Conservation (phyloP, 2,113 vertebrate species). For the Myrmecophaga tridactyla region DNA sequence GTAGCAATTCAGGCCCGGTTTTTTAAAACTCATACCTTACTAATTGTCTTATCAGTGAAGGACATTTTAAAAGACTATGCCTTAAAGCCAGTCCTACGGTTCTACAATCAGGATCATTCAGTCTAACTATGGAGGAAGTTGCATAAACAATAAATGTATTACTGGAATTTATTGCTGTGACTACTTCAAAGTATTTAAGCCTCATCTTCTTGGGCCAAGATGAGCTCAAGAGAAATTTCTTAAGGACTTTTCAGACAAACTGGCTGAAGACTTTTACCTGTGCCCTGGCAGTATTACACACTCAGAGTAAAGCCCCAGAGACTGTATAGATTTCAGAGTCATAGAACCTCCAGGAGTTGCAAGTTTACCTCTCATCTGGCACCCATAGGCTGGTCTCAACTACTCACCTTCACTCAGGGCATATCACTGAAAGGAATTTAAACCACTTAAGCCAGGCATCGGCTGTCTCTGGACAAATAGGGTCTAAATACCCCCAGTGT, state of each 20-base stretch:
- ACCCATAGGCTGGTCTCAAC: not conserved
- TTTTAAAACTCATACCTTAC: not conserved
- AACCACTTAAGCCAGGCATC: not conserved
- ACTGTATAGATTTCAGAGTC: not conserved
- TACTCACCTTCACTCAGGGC: not conserved
- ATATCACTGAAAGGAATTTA: not conserved
- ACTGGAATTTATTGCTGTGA: not conserved
- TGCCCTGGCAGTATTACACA: not conserved
- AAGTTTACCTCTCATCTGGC: not conserved
- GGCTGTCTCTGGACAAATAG: not conserved
- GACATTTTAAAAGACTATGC: not conserved
- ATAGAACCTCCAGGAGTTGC: not conserved
- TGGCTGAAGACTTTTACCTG: not conserved
- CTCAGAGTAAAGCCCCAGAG: not conserved
- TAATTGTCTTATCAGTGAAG: not conserved
- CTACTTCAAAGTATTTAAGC: not conserved
- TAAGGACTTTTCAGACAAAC: not conserved
- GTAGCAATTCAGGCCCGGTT: not conserved
- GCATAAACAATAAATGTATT: not conserved
- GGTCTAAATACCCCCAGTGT: not conserved
- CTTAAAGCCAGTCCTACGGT: not conserved
- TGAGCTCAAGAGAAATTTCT: slow-evolving; percentile 29
- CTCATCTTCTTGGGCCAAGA: slow-evolving; percentile 6
- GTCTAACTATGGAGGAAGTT: not conserved
- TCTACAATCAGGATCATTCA: not conserved